A percentile compares a stretch with the other conserved stretches of the same genome.
Conservation (phyloP, 2,888 invertebrate genomes). For the Nebria brevicollis region DNA sequence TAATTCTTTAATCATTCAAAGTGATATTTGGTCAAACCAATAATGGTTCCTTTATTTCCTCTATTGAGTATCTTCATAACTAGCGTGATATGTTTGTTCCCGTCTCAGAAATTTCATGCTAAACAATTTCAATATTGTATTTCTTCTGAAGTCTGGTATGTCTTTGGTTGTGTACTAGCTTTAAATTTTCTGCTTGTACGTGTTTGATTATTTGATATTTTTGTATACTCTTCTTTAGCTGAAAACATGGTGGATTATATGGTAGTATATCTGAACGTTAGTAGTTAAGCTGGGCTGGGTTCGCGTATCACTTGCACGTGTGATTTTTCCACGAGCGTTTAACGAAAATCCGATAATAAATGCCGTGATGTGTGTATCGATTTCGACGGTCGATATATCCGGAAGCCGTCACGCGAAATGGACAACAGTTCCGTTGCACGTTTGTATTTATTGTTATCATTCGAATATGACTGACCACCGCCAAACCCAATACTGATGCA, state of each 20-base stretch:
- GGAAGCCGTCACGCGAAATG: background rate
- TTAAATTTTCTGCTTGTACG: too few relatives aligned
- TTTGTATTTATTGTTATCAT: background rate
- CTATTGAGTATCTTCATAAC: background rate
- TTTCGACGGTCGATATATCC: background rate
- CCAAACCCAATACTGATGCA: too few relatives aligned
- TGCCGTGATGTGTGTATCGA: constrained; percentile 1
- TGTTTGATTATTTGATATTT: background rate
- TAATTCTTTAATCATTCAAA: background rate
- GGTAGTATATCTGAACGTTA: background rate
- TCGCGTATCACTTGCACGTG: background rate
- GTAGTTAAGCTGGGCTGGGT: too few relatives aligned
- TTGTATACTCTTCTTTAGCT: background rate
- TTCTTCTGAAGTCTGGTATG: too few relatives aligned
- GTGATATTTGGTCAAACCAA: background rate
- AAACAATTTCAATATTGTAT: too few relatives aligned
- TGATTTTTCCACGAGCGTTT: constrained; percentile 1
- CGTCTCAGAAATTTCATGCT: too few relatives aligned
- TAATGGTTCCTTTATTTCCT: background rate
- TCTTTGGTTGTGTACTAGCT: too few relatives aligned
- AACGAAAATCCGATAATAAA: constrained; percentile 1
- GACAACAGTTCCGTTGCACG: background rate
- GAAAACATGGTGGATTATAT: background rate
- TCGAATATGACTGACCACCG: background rate
- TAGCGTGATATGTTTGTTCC: too few relatives aligned